Conservation (phyloP, 2,888 invertebrate genomes). For the Piscicola geometra region DNA sequence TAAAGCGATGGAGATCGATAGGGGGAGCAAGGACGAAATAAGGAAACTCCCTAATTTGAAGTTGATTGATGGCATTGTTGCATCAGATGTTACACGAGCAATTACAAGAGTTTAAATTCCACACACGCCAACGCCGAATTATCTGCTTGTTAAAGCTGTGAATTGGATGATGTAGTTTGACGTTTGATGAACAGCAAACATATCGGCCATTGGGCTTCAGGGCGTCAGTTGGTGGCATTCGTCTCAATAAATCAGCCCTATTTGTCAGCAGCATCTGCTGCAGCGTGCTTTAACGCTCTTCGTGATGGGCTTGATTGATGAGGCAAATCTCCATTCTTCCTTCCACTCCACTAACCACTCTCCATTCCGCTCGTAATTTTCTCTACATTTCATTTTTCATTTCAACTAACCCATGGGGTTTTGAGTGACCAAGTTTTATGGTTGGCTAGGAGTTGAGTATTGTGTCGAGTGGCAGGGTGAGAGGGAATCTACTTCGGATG, state of each 20-base stretch:
- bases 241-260: constrained; percentile 7
- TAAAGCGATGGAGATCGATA: too few species aligned
- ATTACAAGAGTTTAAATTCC: background rate
- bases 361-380: too few species aligned
- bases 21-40: too few species aligned
- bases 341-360: too few species aligned
- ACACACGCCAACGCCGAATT: background rate
- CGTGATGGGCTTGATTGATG: background rate
- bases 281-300: background rate
- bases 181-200: background rate
- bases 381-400: too few species aligned
- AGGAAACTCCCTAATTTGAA: too few species aligned
- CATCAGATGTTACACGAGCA: background rate
- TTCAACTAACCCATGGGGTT: too few species aligned
- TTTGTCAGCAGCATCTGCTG: constrained; percentile 13
- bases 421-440: too few species aligned
- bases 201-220: background rate
- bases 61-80: background rate
- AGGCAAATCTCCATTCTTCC: too few species aligned
- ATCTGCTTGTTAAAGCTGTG: background rate
- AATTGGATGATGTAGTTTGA: background rate
- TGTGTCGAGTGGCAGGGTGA: too few species aligned
- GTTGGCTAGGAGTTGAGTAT: too few species aligned
- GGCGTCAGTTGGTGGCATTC: constrained; percentile 1
- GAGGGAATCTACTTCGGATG: too few species aligned